Conservation (phyloP, 92 coral and sea anemone genomes). For the Meandrina meandrites region DNA sequence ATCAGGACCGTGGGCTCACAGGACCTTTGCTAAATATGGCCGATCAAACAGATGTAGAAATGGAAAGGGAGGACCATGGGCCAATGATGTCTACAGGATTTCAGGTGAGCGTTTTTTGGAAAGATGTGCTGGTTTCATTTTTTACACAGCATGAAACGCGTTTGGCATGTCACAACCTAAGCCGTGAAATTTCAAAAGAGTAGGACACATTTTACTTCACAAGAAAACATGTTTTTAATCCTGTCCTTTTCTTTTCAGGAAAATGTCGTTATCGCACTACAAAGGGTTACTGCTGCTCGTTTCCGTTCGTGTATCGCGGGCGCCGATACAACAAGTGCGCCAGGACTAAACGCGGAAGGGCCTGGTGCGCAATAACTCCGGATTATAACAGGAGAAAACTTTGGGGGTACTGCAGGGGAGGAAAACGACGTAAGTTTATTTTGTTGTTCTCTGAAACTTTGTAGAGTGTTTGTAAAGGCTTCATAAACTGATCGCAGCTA, state of each 20-base stretch:
- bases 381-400: slow-evolving; percentile 14
- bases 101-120: background rate
- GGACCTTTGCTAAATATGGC: slow-evolving; percentile 37
- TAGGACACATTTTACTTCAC: background rate
- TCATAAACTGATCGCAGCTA: background rate
- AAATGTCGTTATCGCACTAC: slow-evolving; percentile 25
- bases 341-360: slow-evolving; percentile 6
- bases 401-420: slow-evolving; percentile 44
- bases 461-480: background rate
- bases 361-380: slow-evolving; percentile 38
- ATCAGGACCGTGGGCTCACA: slow-evolving; percentile 34
- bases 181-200: background rate
- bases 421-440: slow-evolving; percentile 17
- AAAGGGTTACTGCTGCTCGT: slow-evolving; percentile 37
- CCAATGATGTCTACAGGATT: slow-evolving; percentile 46
- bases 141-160: too few species aligned
- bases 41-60: slow-evolving; percentile 19
- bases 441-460: background rate
- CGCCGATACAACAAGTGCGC: slow-evolving; percentile 44
- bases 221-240: background rate
- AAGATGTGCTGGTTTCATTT: background rate
- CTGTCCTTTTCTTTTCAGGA: background rate
- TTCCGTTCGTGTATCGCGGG: slow-evolving; percentile 35
- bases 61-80: slow-evolving; percentile 53
- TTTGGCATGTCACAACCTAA: background rate